phyloP scores from a whole-genome alignment of 2,113 vertebrate species.

The Cyprinus carpio region DNA sequence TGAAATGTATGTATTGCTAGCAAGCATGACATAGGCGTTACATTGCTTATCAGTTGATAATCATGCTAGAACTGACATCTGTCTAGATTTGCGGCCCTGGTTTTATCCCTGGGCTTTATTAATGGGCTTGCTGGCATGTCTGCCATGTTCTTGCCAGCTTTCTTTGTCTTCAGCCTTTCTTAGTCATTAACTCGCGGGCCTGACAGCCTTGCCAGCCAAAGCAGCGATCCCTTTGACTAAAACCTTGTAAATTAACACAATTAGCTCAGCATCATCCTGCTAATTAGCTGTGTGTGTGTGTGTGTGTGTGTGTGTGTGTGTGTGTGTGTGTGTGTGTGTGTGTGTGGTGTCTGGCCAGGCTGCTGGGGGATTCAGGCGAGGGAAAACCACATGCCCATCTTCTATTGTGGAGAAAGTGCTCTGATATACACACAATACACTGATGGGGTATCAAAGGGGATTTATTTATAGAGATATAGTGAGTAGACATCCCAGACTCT shows the following conservation, averaged over 20 bases:
- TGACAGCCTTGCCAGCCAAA: constrained; percentile 91
- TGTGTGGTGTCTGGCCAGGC: constrained; percentile 72
- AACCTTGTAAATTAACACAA: constrained; percentile 99
- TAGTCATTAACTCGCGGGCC: constrained; percentile 89
- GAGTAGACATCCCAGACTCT: not conserved
- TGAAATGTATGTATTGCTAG: not conserved
- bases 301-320: constrained; percentile 31
- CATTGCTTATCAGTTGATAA: constrained; percentile 21
- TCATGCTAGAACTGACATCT: constrained; percentile 34
- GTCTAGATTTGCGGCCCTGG: constrained; percentile 35
- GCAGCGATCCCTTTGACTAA: constrained; percentile 94
- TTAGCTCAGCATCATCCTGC: constrained; percentile 96
- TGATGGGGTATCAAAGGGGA: not conserved
- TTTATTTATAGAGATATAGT: constrained; percentile 3
- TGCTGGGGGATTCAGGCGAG: constrained; percentile 79
- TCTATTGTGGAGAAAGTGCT: constrained; percentile 78
- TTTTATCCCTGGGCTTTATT: constrained; percentile 43
- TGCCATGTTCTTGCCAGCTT: constrained; percentile 57
- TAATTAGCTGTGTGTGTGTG: constrained; percentile 94
- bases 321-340: constrained; percentile 28
- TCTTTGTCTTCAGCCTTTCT: constrained; percentile 88
- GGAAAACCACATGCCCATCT: constrained; percentile 85
- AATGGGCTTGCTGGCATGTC: constrained; percentile 49
- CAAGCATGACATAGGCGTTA: constrained; percentile 1
- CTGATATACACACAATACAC: constrained; percentile 49